Evolutionary conservation across 2,888 invertebrate genomes (phyloP).

Genomic region (Apamea anceps): DNA sequence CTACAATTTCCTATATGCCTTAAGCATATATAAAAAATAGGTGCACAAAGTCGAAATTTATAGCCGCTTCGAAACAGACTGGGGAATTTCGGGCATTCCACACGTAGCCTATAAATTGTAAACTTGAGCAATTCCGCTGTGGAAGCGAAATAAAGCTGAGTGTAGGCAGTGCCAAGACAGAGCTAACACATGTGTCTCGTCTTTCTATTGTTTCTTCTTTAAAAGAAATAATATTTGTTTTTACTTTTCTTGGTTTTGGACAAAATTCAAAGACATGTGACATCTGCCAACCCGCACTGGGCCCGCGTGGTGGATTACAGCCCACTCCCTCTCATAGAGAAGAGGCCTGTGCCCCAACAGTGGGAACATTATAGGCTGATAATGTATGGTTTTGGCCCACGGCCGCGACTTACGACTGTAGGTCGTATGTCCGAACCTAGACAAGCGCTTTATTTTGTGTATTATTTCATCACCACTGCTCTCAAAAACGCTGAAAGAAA

Average conservation of each 20-base stretch:
- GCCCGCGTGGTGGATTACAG: too few species aligned
- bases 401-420: neutral
- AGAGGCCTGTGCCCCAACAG: too few species aligned
- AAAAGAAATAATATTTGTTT: neutral
- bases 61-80: conserved; percentile 23
- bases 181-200: conserved; percentile 9
- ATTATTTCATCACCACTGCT: neutral
- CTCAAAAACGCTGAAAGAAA: neutral
- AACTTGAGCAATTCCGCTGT: conserved; percentile 27
- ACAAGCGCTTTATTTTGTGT: neutral
- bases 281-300: too few species aligned
- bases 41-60: conserved; percentile 44
- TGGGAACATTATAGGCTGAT: too few species aligned
- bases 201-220: neutral
- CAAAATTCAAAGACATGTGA: too few species aligned
- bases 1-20: neutral
- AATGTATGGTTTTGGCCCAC: neutral
- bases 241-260: neutral
- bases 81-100: conserved; percentile 51
- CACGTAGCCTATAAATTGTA: conserved; percentile 48
- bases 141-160: conserved; percentile 31
- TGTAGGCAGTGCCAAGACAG: conserved; percentile 7
- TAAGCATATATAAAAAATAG: conserved; percentile 37
- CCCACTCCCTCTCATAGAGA: too few species aligned
- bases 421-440: neutral